Conservation (phyloP, 2,888 invertebrate species). For the Synergus gifuensis region DNA sequence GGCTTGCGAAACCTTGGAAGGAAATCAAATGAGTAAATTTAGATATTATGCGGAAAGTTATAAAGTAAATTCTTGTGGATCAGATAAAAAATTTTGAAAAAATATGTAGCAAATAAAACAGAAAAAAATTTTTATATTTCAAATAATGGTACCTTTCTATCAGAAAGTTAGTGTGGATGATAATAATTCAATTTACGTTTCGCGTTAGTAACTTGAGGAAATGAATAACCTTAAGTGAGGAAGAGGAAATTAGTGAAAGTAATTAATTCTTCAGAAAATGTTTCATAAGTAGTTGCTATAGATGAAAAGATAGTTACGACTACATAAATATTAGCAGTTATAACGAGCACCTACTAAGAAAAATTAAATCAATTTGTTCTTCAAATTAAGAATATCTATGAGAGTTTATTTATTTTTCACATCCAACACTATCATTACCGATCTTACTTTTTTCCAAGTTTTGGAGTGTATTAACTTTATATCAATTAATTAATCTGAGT, state of each 20-base stretch:
- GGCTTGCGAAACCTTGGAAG: background rate
- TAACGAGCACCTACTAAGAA: background rate
- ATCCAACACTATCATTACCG: too few relatives aligned
- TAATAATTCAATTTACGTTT: constrained; percentile 21
- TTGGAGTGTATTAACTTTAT: too few relatives aligned
- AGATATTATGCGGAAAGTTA: background rate
- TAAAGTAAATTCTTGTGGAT: background rate
- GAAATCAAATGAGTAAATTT: constrained; percentile 11
- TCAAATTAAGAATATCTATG: background rate
- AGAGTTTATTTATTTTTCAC: too few relatives aligned
- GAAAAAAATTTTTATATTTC: background rate
- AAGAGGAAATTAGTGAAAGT: constrained; percentile 38
- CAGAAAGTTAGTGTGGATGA: constrained; percentile 11
- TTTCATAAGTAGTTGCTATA: constrained; percentile 12
- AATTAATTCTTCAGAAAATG: constrained; percentile 19
- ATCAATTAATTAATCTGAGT: too few relatives aligned
- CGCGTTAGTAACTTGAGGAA: constrained; percentile 31
- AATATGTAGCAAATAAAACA: background rate
- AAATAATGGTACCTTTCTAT: constrained; percentile 1
- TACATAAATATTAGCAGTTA: constrained; percentile 22
- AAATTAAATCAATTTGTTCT: background rate
- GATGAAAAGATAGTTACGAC: constrained; percentile 12
- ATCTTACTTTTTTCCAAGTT: too few relatives aligned
- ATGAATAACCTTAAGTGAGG: constrained; percentile 31
- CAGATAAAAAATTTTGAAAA: background rate